Conservation (phyloP, 2,888 invertebrate genomes). For the Diarsia brunnea region DNA sequence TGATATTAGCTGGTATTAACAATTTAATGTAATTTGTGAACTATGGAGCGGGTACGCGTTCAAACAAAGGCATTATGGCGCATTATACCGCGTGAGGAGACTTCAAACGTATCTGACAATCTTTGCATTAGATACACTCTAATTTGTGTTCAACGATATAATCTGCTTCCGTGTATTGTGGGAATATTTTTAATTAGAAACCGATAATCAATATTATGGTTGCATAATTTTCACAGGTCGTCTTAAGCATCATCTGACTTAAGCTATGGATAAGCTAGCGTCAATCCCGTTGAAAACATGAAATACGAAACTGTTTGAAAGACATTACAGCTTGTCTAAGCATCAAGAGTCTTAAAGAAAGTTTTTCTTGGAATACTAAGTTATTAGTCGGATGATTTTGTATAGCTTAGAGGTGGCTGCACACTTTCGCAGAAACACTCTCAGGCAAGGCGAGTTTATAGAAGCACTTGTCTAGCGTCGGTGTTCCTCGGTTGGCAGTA, state of each 20-base stretch:
- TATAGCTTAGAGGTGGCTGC: neutral
- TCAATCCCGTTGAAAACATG: neutral
- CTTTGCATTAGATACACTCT: constrained; percentile 1
- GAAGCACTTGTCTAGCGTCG: neutral
- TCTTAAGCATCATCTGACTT: neutral
- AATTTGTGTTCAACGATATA: constrained; percentile 11
- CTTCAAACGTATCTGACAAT: constrained; percentile 26
- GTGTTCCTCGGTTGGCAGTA: neutral
- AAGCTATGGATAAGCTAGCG: neutral
- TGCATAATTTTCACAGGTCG: neutral
- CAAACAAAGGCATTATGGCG: constrained; percentile 49
- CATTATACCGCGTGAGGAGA: constrained; percentile 42
- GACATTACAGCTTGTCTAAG: neutral
- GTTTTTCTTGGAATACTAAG: neutral
- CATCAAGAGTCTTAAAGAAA: neutral
- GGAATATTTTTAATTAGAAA: neutral
- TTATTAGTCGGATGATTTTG: neutral
- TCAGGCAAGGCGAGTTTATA: neutral
- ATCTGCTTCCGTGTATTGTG: neutral
- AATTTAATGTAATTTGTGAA: constrained; percentile 61
- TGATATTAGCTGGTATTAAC: constrained; percentile 55
- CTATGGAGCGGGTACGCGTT: constrained; percentile 39
- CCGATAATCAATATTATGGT: too few relatives aligned
- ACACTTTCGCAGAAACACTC: neutral
- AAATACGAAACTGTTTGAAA: neutral